These are phyloP conservation scores for Cryptotermes secundus DNA, from an alignment of 1,140 invertebrate genomes.

Conservation along the genomic window DNA sequence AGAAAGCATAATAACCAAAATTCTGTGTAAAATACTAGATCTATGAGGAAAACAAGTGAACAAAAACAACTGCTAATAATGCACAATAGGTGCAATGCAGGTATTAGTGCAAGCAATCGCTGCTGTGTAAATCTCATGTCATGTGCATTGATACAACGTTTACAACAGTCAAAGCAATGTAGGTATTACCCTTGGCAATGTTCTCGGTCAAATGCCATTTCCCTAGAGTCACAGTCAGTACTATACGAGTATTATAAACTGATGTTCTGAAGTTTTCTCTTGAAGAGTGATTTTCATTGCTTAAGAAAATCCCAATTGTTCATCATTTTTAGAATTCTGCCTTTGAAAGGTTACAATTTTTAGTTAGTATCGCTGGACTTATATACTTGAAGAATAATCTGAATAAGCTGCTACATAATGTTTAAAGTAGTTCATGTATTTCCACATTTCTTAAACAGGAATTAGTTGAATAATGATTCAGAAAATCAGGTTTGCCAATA, in stretches of 20 bases:
- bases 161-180: constrained; percentile 14
- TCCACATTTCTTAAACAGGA: too few relatives aligned
- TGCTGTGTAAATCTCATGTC: not conserved
- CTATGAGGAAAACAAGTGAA: not conserved
- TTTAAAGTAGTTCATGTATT: too few relatives aligned
- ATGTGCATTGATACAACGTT: not conserved
- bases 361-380: too few relatives aligned
- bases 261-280: too few relatives aligned
- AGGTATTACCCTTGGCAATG: not conserved
- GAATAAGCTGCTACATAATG: too few relatives aligned
- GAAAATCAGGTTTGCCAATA: too few relatives aligned
- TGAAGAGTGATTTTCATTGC: too few relatives aligned
- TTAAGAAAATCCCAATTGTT: too few relatives aligned
- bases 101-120: not conserved
- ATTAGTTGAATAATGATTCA: too few relatives aligned
- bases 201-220: not conserved
- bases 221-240: not conserved
- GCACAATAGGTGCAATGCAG: not conserved
- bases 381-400: too few relatives aligned
- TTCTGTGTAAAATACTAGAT: not conserved
- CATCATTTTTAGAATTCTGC: too few relatives aligned
- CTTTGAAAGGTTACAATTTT: too few relatives aligned
- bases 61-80: not conserved
- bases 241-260: not conserved
- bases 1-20: not conserved